Evolutionary conservation across 1,140 invertebrate genomes (phyloP).

Genomic region (Arion vulgaris): DNA sequence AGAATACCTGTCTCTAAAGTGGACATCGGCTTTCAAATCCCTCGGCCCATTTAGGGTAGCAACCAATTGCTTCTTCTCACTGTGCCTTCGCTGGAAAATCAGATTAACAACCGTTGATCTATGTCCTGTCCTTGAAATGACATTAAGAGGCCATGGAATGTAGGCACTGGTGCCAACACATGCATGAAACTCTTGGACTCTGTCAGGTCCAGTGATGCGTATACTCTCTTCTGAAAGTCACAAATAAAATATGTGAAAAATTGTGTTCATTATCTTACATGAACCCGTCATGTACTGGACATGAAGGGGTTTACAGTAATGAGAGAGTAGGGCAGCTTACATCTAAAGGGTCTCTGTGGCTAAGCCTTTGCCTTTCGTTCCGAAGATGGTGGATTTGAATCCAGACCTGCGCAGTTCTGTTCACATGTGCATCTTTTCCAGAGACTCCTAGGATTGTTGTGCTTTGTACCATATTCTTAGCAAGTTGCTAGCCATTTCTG

Average conservation of each 20-base stretch:
- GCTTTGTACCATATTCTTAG: no score
- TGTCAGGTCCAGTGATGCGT: slow-evolving; percentile 6
- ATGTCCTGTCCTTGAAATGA: background rate
- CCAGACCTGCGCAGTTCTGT: no score
- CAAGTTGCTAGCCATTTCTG: no score
- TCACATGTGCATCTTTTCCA: no score
- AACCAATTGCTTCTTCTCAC: background rate
- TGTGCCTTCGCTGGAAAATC: slow-evolving; percentile 17
- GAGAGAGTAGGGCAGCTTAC: no score
- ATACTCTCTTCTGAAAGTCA: background rate
- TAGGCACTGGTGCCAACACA: slow-evolving; percentile 29
- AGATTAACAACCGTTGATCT: slow-evolving; percentile 8
- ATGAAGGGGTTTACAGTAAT: no score
- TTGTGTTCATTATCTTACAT: background rate
- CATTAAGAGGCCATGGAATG: slow-evolving; percentile 33
- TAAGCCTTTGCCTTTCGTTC: no score
- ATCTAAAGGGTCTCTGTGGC: no score
- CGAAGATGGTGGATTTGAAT: no score
- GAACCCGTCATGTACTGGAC: no score
- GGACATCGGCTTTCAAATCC: background rate
- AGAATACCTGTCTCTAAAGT: slow-evolving; percentile 7
- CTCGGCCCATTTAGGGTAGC: slow-evolving; percentile 4
- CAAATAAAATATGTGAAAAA: no score
- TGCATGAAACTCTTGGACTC: slow-evolving; percentile 32
- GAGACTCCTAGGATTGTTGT: no score